phyloP scores from a whole-genome alignment of 2,888 invertebrate genomes.

The Calameuta filiformis region DNA sequence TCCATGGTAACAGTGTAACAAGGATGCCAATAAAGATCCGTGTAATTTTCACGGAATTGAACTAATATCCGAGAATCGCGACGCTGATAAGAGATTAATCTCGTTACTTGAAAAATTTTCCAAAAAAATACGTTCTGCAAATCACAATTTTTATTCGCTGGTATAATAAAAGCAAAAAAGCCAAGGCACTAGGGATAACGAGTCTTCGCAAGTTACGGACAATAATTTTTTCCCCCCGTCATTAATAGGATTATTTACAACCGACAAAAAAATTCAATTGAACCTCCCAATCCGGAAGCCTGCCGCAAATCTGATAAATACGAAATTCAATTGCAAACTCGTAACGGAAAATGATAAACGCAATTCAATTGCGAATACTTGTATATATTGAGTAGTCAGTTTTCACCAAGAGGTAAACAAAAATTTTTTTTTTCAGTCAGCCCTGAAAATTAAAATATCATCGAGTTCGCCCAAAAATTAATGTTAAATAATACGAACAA shows the following conservation, averaged over 20 bases:
- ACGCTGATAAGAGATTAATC: neutral
- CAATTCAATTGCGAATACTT: neutral
- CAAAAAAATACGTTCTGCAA: neutral
- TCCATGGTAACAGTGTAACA: neutral
- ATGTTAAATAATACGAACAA: neutral
- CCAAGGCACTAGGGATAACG: neutral
- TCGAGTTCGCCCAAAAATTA: neutral
- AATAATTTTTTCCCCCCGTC: neutral
- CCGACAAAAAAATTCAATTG: neutral
- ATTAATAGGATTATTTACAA: neutral
- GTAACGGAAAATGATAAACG: neutral
- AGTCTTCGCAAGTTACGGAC: neutral
- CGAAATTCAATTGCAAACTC: neutral
- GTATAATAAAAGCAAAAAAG: neutral
- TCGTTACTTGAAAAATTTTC: neutral
- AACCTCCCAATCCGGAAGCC: neutral
- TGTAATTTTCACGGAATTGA: neutral
- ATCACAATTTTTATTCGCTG: neutral
- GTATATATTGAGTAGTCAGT: neutral
- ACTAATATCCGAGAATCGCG: neutral
- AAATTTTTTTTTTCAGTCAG: neutral
- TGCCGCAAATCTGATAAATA: neutral
- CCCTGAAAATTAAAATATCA: neutral
- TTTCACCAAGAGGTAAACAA: neutral
- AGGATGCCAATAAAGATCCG: neutral